Conservation (phyloP, 2,113 vertebrate genomes). For the Ovis canadensis region DNA sequence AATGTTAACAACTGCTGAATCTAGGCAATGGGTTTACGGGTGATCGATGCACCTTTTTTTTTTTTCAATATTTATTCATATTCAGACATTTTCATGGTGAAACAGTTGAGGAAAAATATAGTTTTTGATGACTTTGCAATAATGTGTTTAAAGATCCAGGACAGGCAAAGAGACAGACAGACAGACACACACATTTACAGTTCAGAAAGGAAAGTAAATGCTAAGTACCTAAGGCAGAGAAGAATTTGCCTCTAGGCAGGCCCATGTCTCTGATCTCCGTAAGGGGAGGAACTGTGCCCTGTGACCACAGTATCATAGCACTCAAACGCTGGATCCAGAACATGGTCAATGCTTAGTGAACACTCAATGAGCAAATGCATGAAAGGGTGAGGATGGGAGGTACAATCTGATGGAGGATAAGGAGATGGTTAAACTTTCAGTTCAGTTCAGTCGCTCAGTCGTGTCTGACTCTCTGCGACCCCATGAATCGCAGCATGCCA, state of each 20-base stretch:
- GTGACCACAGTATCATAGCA: not conserved
- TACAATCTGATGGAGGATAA: accelerated
- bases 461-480: too few relatives aligned
- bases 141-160: not conserved
- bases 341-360: not conserved
- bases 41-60: not conserved
- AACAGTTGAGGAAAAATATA: not conserved
- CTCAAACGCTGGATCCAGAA: not conserved
- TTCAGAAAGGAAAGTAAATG: not conserved
- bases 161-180: not conserved
- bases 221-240: not conserved
- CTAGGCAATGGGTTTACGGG: not conserved
- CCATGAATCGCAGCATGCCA: too few relatives aligned
- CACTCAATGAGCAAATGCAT: not conserved
- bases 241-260: not conserved
- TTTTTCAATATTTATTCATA: not conserved
- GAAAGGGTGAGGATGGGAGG: not conserved
- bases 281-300: not conserved
- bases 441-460: too few relatives aligned
- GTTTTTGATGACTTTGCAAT: not conserved
- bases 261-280: not conserved
- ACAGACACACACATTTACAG: not conserved
- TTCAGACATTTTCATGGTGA: not conserved
- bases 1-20: not conserved
- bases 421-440: not conserved